These are phyloP conservation scores for Syngnathus floridae DNA, from an alignment of 2,113 vertebrate species.

Conservation along the genomic window DNA sequence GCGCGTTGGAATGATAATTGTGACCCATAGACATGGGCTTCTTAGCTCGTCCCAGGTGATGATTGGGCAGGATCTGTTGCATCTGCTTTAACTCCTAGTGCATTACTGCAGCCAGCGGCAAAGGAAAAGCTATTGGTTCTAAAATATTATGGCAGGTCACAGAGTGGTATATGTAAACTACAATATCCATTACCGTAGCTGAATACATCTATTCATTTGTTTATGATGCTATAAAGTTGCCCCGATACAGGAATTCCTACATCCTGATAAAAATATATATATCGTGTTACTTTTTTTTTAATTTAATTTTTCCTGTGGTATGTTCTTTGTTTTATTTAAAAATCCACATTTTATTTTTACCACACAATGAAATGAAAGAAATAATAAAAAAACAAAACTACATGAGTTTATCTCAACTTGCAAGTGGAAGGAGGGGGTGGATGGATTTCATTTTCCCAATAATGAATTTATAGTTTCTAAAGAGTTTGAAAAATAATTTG, in stretches of 20 bases:
- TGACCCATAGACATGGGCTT: constrained; percentile 14
- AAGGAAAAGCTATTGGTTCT: neutral
- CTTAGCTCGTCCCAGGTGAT: constrained; percentile 3
- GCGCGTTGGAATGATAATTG: constrained; percentile 14
- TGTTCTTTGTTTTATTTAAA: no score
- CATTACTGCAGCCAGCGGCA: neutral
- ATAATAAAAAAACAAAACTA: no score
- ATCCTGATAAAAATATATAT: no score
- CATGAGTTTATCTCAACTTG: no score
- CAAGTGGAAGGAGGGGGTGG: no score
- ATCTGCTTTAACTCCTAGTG: neutral
- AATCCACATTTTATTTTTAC: no score
- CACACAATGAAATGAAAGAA: no score
- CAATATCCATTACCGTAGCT: neutral
- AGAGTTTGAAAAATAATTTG: constrained; percentile 16
- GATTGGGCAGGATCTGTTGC: constrained; percentile 2
- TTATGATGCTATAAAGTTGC: neutral
- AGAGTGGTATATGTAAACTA: neutral
- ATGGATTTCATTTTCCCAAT: neutral
- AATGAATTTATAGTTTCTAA: neutral
- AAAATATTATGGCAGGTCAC: neutral
- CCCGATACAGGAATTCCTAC: no score
- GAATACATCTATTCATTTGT: neutral
- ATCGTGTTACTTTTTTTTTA: no score
- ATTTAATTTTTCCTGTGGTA: no score